Evolutionary conservation across 2,113 vertebrate species (phyloP), one percentile per base, ranked within the genome.

Genomic region (Garra rufa): DNA sequence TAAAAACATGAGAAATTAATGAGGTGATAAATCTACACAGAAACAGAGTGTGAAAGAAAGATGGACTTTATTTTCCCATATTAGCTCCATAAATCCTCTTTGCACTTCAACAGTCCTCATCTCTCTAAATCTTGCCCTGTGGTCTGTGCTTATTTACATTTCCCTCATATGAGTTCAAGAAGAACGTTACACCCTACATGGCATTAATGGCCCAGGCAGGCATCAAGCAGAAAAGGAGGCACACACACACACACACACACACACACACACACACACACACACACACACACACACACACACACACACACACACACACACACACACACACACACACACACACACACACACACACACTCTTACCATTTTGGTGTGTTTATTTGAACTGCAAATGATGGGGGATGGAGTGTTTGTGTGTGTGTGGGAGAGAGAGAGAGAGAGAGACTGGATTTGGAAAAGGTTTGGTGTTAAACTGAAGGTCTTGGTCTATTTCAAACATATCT

Each of bases 361-460:
- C 75, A 86, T 89, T 86, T 77, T 83, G 79, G 13, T 57, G 85
- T 92, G 92, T 94, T 93, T 94, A 93, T 94, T 95, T 95, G 88
- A 93, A 94, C 92, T 93, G 91, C 88, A 91, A 91, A 93, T 91
- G 88, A 83, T 83, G 52, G 59, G 57, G 38, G 26, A 48, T 67
- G 84, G 41, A 55, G 65, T 52, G 46, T 82, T 34, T 82, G 61
- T 69, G 78, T 67, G 76, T 77, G 70, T 73, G 69, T 48, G 73
- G 17, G 73, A 28, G 87, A 85, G 83, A 34, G 30, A n/a, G n/a
- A n/a, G n/a, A n/a, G n/a, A n/a, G n/a, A 13, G 83, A 52, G 17
- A 19, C 65, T 74, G 57, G 59, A 10, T 34, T 73, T 67, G 55
- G 76, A 46, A 21, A 10, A 24, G 76, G 75, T 88, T 76, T 71